Conservation (phyloP, 2,113 vertebrate genomes). For the Hypanus sabinus region DNA sequence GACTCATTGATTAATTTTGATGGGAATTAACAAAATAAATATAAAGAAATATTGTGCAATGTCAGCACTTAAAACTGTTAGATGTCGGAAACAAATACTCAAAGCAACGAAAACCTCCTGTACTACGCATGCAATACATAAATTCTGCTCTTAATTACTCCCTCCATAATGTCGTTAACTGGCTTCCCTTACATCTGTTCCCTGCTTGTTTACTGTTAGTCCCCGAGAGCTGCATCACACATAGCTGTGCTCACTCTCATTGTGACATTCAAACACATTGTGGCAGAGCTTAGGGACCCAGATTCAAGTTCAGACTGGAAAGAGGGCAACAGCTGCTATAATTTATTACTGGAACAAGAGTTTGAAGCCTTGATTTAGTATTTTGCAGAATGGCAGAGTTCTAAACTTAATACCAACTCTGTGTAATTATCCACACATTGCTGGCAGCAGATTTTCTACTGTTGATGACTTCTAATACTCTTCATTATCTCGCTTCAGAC, state of each 20-base stretch:
- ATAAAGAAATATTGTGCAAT: background rate
- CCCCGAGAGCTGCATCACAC: background rate
- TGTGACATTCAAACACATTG: background rate
- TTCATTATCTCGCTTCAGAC: background rate
- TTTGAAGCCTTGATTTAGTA: background rate
- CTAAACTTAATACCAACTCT: background rate
- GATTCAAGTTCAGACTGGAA: conserved; percentile 10
- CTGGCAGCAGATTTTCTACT: background rate
- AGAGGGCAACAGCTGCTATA: background rate
- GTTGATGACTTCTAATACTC: background rate
- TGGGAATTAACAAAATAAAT: background rate
- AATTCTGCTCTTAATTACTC: background rate
- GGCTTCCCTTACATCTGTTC: conserved; percentile 2
- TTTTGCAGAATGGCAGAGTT: background rate
- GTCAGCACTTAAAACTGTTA: background rate
- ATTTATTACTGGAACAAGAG: background rate
- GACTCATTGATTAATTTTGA: background rate
- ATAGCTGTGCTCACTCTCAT: background rate
- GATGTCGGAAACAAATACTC: background rate
- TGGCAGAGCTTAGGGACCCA: background rate
- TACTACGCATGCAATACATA: background rate
- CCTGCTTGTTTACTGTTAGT: background rate
- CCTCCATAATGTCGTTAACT: background rate
- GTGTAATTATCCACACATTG: background rate
- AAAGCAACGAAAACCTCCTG: background rate